Conservation (phyloP, 2,113 vertebrate genomes). For the Eublepharis macularius region DNA sequence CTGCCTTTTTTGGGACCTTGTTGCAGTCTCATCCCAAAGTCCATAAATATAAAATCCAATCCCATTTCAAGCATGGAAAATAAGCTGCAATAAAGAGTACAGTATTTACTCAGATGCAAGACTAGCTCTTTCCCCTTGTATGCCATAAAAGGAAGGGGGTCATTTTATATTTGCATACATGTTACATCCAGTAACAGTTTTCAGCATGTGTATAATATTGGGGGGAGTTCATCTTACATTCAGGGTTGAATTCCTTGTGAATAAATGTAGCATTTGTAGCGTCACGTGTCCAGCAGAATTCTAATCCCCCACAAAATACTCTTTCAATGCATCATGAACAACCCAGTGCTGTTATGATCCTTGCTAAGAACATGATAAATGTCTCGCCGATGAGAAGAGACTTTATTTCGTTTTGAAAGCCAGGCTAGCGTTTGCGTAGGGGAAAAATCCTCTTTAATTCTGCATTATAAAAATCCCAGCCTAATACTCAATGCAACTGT, state of each 20-base stretch:
- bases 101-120: no score
- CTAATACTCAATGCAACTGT: slow-evolving; percentile 31
- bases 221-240: not conserved
- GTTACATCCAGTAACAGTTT: not conserved
- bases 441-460: slow-evolving; percentile 52
- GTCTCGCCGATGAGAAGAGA: slow-evolving; percentile 7
- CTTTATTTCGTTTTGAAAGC: slow-evolving; percentile 49
- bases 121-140: no score
- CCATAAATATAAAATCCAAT: not conserved
- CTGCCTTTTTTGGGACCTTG: not conserved
- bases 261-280: not conserved
- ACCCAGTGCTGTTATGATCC: not conserved
- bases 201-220: no score
- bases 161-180: no score
- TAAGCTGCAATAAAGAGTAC: not conserved
- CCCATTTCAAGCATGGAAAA: not conserved
- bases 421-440: slow-evolving; percentile 30
- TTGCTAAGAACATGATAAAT: slow-evolving; percentile 20
- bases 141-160: no score
- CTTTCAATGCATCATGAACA: slow-evolving; percentile 6
- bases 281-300: not conserved
- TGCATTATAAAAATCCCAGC: slow-evolving; percentile 47
- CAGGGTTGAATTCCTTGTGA: no score
- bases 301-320: not conserved
- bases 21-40: not conserved